These are phyloP conservation scores for Ischnura elegans DNA, from an alignment of 2,888 invertebrate species.

Conservation along the genomic window DNA sequence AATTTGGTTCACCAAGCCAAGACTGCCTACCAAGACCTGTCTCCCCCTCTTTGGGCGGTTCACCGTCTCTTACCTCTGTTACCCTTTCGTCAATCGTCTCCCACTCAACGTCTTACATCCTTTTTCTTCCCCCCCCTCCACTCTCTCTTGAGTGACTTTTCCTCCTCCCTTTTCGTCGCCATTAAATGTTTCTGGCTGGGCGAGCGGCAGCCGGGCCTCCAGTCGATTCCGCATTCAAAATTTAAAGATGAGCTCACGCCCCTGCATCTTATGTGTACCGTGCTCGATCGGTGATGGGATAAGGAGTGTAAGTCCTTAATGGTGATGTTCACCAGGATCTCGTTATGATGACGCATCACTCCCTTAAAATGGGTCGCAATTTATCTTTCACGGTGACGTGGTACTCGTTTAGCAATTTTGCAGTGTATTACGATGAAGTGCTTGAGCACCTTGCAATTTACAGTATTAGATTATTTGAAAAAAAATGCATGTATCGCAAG, in stretches of 20 bases:
- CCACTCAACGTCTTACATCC: neutral
- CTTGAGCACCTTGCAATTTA: too few relatives aligned
- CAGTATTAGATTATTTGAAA: too few relatives aligned
- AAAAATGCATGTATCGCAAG: too few relatives aligned
- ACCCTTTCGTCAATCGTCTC: neutral
- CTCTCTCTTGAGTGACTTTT: conserved; percentile 9
- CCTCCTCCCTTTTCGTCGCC: neutral
- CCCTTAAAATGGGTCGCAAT: too few relatives aligned
- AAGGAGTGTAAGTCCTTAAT: too few relatives aligned
- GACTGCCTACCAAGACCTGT: neutral
- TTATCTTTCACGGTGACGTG: too few relatives aligned
- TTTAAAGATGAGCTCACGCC: conserved; percentile 12
- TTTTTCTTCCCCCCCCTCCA: neutral
- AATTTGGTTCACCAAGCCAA: neutral
- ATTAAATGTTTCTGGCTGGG: conserved; percentile 19
- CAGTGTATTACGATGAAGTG: too few relatives aligned
- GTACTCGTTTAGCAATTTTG: too few relatives aligned
- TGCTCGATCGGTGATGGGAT: neutral
- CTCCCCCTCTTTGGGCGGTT: neutral
- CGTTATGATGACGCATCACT: too few relatives aligned
- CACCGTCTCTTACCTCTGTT: neutral
- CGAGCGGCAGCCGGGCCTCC: neutral
- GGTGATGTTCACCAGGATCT: too few relatives aligned
- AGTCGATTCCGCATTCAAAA: neutral
- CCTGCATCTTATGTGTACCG: neutral